Evolutionary conservation across 2,113 vertebrate genomes (phyloP).

Genomic region (Onychostruthus taczanowskii): DNA sequence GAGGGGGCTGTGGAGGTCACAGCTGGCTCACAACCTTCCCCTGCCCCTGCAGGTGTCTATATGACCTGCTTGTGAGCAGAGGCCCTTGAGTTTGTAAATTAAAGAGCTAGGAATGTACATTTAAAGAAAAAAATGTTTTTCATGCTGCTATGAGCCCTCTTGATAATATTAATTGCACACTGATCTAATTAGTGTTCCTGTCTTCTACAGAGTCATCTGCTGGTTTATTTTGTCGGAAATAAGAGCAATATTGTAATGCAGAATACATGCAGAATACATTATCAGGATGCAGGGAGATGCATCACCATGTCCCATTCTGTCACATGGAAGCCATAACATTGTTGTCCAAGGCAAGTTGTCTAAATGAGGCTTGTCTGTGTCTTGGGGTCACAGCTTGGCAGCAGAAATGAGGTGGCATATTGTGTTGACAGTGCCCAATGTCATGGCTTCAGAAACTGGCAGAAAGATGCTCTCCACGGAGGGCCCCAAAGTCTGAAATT

Average conservation of each 20-base stretch:
- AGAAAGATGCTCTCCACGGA: neutral
- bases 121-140: neutral
- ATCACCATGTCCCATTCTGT: neutral
- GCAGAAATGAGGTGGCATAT: slow-evolving; percentile 6
- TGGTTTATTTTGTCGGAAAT: neutral
- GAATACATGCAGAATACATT: neutral
- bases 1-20: neutral
- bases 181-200: neutral
- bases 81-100: neutral
- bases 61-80: neutral
- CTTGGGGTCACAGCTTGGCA: slow-evolving; percentile 13
- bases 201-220: neutral
- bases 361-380: neutral
- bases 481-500: neutral
- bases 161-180: neutral
- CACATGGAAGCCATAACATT: accelerated
- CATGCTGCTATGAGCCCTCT: neutral
- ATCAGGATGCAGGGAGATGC: neutral
- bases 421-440: neutral
- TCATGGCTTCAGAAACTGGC: neutral
- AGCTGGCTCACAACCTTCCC: neutral
- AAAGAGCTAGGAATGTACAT: neutral
- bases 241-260: neutral
- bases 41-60: neutral
- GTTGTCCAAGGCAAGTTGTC: neutral